Percentiles rank a stretch among this genome's conserved stretches.
phyloP scores from a whole-genome alignment of 2,113 vertebrate species.

The Ibidorhyncha struthersii region DNA sequence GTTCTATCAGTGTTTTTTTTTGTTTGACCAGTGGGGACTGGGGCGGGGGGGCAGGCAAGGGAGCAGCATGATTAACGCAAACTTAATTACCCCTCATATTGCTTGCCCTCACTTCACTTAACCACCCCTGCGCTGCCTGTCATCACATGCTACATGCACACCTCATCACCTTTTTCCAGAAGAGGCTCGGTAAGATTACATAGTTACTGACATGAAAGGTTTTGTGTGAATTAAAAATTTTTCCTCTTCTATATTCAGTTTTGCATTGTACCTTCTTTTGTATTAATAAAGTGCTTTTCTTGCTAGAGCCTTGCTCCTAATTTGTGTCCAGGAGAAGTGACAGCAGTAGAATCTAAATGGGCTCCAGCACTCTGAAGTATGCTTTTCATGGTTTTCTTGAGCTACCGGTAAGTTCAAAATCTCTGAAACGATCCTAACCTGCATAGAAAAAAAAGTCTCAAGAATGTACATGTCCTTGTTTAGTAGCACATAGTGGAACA shows the following conservation, averaged over 20 bases:
- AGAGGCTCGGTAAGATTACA: background rate
- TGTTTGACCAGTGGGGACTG: background rate
- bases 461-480: background rate
- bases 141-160: rapidly evolving
- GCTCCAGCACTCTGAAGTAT: background rate
- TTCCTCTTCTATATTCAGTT: background rate
- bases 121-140: background rate
- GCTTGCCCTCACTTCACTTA: background rate
- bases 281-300: background rate
- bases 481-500: background rate
- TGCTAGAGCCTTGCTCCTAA: background rate
- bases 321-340: background rate
- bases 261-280: background rate
- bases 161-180: background rate
- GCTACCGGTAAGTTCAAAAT: background rate
- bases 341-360: background rate
- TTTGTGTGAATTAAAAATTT: background rate
- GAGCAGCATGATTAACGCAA: background rate
- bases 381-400: background rate
- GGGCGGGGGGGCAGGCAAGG: background rate
- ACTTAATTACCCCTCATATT: background rate
- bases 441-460: background rate
- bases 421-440: background rate
- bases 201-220: background rate
- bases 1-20: rapidly evolving